Percentiles rank a stretch among this genome's conserved stretches.
These are phyloP conservation scores for Hyla sarda DNA, from an alignment of 2,113 vertebrate species.

Conservation along the genomic window DNA sequence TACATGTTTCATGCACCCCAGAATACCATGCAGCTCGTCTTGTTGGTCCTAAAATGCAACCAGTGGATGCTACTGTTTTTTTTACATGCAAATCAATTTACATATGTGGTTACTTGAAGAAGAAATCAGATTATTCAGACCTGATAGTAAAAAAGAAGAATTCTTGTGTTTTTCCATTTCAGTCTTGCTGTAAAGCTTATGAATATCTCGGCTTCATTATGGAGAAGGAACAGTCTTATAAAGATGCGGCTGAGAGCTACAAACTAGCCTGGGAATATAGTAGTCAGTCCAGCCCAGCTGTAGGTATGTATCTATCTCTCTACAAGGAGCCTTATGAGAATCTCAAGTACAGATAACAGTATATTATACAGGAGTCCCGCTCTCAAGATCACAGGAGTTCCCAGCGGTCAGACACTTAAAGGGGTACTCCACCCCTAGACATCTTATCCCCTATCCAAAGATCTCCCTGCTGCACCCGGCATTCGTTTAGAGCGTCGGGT, in stretches of 20 bases:
- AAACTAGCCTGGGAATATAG: slow-evolving; percentile 77
- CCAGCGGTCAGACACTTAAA: too few relatives aligned
- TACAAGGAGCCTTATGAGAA: not conserved
- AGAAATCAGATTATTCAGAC: not conserved
- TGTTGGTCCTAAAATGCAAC: not conserved
- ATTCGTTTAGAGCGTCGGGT: too few relatives aligned
- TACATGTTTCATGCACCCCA: not conserved
- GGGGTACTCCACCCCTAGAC: too few relatives aligned
- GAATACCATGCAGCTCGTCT: not conserved
- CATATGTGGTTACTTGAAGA: not conserved
- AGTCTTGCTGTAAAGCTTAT: slow-evolving; percentile 80
- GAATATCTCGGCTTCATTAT: slow-evolving; percentile 79
- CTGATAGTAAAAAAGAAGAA: not conserved
- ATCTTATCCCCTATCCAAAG: too few relatives aligned
- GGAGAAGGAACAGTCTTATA: slow-evolving; percentile 78
- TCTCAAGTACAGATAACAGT: not conserved
- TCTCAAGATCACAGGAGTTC: too few relatives aligned
- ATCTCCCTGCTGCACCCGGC: too few relatives aligned
- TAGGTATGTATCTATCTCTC: slow-evolving; percentile 66
- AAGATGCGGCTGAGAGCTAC: slow-evolving; percentile 74
- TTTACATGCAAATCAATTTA: not conserved
- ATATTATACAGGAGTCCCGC: too few relatives aligned
- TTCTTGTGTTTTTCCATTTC: slow-evolving; percentile 3
- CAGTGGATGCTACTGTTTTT: not conserved
- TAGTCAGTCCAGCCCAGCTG: slow-evolving; percentile 66